Percentiles rank a stretch among this genome's conserved stretches.
Evolutionary conservation across 2,888 invertebrate species (phyloP).

Genomic region (Trachelus troglodyta): DNA sequence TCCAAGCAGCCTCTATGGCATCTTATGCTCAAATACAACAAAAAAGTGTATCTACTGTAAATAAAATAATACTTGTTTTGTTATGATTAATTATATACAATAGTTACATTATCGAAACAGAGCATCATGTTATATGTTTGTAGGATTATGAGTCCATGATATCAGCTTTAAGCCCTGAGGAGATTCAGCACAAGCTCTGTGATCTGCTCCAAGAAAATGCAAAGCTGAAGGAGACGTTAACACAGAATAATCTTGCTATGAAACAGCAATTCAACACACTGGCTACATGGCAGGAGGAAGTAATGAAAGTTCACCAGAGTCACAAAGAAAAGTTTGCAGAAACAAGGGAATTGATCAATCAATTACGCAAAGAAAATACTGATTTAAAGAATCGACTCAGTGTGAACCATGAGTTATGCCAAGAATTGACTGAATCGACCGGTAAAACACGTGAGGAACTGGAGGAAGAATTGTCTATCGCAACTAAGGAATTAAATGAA

Average conservation of each 20-base stretch:
- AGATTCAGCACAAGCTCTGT: slow-evolving; percentile 69
- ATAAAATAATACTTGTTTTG: slow-evolving; percentile 16
- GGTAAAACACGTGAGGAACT: slow-evolving; percentile 16
- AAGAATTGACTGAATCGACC: background rate
- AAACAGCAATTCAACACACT: slow-evolving; percentile 75
- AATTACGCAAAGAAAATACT: slow-evolving; percentile 56
- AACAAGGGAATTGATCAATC: slow-evolving; percentile 70
- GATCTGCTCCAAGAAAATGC: slow-evolving; percentile 71
- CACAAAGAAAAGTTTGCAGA: slow-evolving; percentile 77
- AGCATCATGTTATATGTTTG: slow-evolving; percentile 7
- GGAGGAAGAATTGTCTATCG: slow-evolving; percentile 20
- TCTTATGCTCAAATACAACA: slow-evolving; percentile 50
- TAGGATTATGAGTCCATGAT: slow-evolving; percentile 54
- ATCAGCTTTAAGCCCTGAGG: slow-evolving; percentile 59
- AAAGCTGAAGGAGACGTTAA: slow-evolving; percentile 72
- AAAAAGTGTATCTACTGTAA: slow-evolving; percentile 46
- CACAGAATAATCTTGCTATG: slow-evolving; percentile 76
- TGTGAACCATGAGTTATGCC: background rate
- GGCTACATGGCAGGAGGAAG: slow-evolving; percentile 74
- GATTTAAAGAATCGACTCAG: slow-evolving; percentile 40
- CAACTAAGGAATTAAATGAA: slow-evolving; percentile 24
- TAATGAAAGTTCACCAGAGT: slow-evolving; percentile 71
- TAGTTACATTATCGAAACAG: background rate
- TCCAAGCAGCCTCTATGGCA: slow-evolving; percentile 45
- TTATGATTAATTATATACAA: background rate